These are phyloP conservation scores for Xylota segnis DNA, from an alignment of 2,888 invertebrate genomes.

Conservation along the genomic window DNA sequence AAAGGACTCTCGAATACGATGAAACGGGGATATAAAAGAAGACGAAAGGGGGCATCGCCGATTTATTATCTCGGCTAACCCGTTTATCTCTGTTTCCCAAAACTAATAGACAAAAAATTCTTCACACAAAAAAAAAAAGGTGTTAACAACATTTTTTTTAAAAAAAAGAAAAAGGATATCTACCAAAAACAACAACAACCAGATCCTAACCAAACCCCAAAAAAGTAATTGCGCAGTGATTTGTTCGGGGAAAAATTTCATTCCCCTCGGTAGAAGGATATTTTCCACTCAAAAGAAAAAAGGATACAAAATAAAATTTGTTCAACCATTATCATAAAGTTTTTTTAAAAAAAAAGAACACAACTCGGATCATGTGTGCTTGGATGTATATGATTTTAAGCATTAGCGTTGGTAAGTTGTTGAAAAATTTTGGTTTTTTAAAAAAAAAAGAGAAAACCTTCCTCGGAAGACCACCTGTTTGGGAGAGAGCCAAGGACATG, in stretches of 20 bases:
- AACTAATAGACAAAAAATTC: constrained; percentile 31
- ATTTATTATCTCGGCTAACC: constrained; percentile 80
- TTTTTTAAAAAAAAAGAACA: not conserved
- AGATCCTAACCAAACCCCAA: constrained; percentile 59
- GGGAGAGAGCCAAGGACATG: constrained; percentile 52
- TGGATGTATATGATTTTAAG: constrained; percentile 44
- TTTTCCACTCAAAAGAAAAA: constrained; percentile 6
- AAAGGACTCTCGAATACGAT: constrained; percentile 78
- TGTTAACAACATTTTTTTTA: constrained; percentile 25
- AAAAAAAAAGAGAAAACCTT: not conserved
- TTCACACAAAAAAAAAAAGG: constrained; percentile 39
- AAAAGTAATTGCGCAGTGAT: constrained; percentile 73
- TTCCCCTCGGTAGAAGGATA: constrained; percentile 46
- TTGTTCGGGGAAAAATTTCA: constrained; percentile 45
- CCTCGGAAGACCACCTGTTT: constrained; percentile 68
- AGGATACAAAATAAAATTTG: constrained; percentile 30
- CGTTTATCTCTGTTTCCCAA: constrained; percentile 54
- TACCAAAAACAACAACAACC: constrained; percentile 31
- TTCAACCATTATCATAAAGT: not conserved
- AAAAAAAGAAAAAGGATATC: constrained; percentile 55
- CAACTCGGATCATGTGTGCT: constrained; percentile 57
- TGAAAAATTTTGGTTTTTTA: not conserved
- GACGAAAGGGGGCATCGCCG: constrained; percentile 81
- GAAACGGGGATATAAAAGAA: constrained; percentile 83
- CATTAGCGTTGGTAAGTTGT: constrained; percentile 56